Base-by-base conservation (phyloP, 2,113 vertebrate species). In the Eudyptes chrysolophus region DNA sequence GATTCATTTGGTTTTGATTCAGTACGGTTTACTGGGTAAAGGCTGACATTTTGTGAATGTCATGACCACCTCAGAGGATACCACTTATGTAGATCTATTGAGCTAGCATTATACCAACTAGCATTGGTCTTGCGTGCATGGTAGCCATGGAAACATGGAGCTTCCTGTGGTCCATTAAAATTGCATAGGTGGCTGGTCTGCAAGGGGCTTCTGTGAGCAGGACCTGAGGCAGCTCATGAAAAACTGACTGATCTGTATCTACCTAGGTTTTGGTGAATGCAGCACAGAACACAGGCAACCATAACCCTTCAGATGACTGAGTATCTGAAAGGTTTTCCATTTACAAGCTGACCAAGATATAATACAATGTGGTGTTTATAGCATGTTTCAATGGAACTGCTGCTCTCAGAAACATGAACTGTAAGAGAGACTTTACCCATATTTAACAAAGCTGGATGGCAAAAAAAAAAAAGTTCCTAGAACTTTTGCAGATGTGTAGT, bases 41-140 rank as follows among this genome's bases (percentile, higher is more conserved):
- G 57, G 69, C 1, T 89, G 65, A 77, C 70, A 87, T 94, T 96
- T 94, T 88, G 34, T 75, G 42, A 96, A 94, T 90, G 80, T 90
- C 91, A 94, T 76, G 46, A 70, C 55, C 42, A 66, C 52, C 32
- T 90, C 64, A 74, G 88, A 93, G 62, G 71, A 86, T 65, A 72
- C 21, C 5, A 54, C 7, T 62, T 15, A 15, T 29, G 10, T 11
- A 80, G 16, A 76, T 77, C 61, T 92, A 26, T 70, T 86, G 42
- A 66, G 42, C 55, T 70, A 80, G 24, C 21, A 62, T 62, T 74
- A 51, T 46, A 71, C 12, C 13, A 58, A 34, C 40, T 6, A 36
- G 1, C 36, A 70, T 13, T 84, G 46, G 44, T 58, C 66, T 80
- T 81, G 11, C 1, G 4, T 46, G 3, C 21, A 51, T 25, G 16